Evolutionary conservation across 1,140 invertebrate species (phyloP), one percentile per base, ranked within the genome.

Genomic region (Drosophila mayri): DNA sequence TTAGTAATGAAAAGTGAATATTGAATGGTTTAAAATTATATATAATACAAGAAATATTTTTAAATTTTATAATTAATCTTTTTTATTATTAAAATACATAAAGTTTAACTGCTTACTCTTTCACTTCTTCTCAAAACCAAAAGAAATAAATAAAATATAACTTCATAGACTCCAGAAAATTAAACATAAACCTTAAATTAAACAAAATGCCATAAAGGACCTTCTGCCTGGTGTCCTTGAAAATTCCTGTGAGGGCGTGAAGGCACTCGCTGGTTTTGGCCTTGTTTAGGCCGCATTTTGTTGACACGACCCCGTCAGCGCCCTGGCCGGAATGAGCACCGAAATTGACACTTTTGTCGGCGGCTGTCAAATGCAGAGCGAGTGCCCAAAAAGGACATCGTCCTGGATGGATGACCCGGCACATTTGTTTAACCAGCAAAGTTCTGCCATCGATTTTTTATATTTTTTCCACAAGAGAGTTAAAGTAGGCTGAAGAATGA

Each of bases 341-440:
- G 50, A 67, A 71, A 71, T 71, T 70, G 67, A 71, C 67, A 71
- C 49, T 71, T 71, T 70, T 70, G 67, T 71, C 64, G 79, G 70
- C 80, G 60, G 77, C 85, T 87, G 84, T 87, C 84, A 87, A 63
- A 84, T 65, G 43, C 84, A 87, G 83, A 67, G 55, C 47, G 30
- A 47, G 25, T 52, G 44, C 35, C 65, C 49, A 32, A 63, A 71
- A 71, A 75, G 73, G 77, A 75, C 78, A 82, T 59, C 38, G 75
- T 74, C 68, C 52, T 78, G 65, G 75, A 87, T 78, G 65, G 79
- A 87, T 87, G 84, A 88, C 85, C 62, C 80, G 85, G 80, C 85
- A 90, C 61, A 78, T 78, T 78, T 76, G 76, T 70, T 50, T 68
- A 67, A 66, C 55, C 72, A 60, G 47, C 72, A 52, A 71, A 71